Base-by-base conservation (phyloP, 2,797 vertebrate species). In the Channallabes apus region DNA sequence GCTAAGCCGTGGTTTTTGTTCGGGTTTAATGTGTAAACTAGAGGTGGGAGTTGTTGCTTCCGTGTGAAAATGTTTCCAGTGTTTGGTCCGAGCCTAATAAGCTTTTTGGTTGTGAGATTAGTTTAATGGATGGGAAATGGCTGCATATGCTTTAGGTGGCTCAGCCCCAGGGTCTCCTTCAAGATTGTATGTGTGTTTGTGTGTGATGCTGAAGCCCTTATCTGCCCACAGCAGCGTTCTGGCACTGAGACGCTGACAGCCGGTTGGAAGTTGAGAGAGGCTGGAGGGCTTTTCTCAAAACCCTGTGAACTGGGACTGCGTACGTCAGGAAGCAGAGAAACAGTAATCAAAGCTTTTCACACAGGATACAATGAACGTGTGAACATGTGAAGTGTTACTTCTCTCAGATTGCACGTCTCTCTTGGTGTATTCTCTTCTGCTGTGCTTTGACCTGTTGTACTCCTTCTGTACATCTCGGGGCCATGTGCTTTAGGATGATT, bases 191-290 rank as follows among this genome's bases (percentile, higher is more conserved):
- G 27, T 2, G 75, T 35, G 54, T 22, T 29, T 22, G 15, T 87
- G 69, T 38, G 35, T 38, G 83, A 73, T 82, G 58, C 82, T 82
- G 76, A 24, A 84, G 72, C 86, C 89, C 88, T 93, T 93, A 94
- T 94, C 94, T 93, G 9, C 86, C 76, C 87, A 64, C 85, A 83
- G 79, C 92, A 93, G 93, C 85, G 85, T 86, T 86, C 80, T 86
- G 35, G 65, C 20, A 84, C 71, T 84, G 86, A 82, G 84, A 88
- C 79, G 82, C 68, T 80, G 84, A 89, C 85, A 72, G 38, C 76
- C 73, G 24, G 84, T 2, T 89, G 88, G 87, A 67, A 62, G 11
- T 71, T 67, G 51, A 67, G 38, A 71, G 24, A 61, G 75, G 69
- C 22, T 38, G 32, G 22, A 38, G 58, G 58, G 76, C 54, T 71